Evolutionary conservation across 2,113 vertebrate genomes (phyloP), one percentile per base, ranked within the genome.

Genomic region (Alectura lathami): DNA sequence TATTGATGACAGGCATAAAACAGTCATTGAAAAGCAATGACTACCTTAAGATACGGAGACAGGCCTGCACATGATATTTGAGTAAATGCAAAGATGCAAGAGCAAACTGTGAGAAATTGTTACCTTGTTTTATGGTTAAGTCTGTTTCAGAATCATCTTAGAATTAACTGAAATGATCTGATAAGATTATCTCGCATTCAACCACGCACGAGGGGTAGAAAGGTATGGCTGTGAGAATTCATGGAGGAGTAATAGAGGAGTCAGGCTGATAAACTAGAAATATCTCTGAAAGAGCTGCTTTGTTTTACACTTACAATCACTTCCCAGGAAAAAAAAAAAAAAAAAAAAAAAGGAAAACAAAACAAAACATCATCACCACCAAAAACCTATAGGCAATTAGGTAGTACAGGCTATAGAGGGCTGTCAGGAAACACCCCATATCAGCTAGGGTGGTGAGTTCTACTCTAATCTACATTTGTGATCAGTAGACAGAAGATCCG

Each of bases 291-390:
- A 23, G 18, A 26, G 89, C 72, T 60, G 38, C 23, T 53, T 75
- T 75, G 18, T 47, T 86, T 88, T 48, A 73, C 16, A 60, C 36
- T 63, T 48, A 22, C 29, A 83, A 60, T 56, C 40, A 57, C 22
- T 47, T 2, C 7, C 30, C 89, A 56, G 34, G 54, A 83, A 57
- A 86, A 93, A 93, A 81, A 6, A 56, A 30, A n/a, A 51, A 59
- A 84, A 93, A 94, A 81, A 59, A 86, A 93, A 94, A 81, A 51
- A 27, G 26, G 50, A n/a, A n/a, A n/a, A n/a, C n/a, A n/a, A n/a
- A n/a, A n/a, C 17, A 10, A n/a, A 56, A 56, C 17, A n/a, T 11
- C 17, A 22, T 13, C 54, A 57, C 54, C 30, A 56, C 54, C 11
- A 42, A 87, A 93, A 94, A 78, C 2, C 48, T 53, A 43, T 0